Evolutionary conservation across 2,888 invertebrate genomes (phyloP).

Genomic region (Drosophila peninsularis): DNA sequence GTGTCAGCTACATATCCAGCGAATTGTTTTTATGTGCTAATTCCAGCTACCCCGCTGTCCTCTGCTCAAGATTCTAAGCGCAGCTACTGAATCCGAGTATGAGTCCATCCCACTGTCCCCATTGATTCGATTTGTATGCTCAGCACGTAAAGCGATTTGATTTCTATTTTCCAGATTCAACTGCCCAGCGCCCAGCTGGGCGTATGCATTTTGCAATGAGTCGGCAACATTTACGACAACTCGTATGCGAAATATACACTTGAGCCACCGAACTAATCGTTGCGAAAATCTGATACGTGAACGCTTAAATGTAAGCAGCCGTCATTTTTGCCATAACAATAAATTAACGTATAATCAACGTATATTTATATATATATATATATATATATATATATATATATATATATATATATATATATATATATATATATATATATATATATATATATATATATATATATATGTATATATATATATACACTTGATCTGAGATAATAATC

Average conservation of each 20-base stretch:
- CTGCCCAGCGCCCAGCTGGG: conserved; percentile 60
- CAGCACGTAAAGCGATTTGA: conserved; percentile 82
- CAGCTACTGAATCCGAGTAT: neutral
- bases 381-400: neutral
- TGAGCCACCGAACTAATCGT: conserved; percentile 42
- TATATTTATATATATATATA: neutral
- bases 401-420: no score
- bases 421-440: no score
- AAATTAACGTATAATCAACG: conserved; percentile 22
- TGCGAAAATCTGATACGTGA: conserved; percentile 47
- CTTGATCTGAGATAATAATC: neutral
- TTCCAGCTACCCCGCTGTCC: conserved; percentile 34
- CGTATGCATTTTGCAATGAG: conserved; percentile 63
- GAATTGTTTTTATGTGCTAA: conserved; percentile 82
- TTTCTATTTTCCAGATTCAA: conserved; percentile 81
- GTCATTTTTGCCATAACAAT: conserved; percentile 2
- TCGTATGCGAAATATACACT: conserved; percentile 34
- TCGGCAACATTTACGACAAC: conserved; percentile 52
- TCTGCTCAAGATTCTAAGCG: conserved; percentile 4
- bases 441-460: no score
- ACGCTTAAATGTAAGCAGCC: no score
- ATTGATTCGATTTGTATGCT: conserved; percentile 68
- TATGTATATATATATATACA: no score
- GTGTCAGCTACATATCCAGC: conserved; percentile 73
- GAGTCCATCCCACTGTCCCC: neutral